Percentiles rank a stretch among this genome's conserved stretches.
Conservation (phyloP, 2,888 invertebrate species). For the Orthosia cruda region DNA sequence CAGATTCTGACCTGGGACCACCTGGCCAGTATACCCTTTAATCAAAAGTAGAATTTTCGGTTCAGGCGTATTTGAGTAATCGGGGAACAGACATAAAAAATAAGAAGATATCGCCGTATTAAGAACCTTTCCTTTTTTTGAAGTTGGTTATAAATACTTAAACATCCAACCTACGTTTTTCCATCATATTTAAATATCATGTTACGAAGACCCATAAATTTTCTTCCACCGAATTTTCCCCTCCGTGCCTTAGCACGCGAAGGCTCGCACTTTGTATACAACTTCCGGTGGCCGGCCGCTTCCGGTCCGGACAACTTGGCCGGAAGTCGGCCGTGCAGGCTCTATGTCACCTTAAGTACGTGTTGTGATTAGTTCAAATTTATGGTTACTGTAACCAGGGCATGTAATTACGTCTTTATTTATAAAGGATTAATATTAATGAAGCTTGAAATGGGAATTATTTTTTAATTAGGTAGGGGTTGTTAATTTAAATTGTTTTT, state of each 20-base stretch:
- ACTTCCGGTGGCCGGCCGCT: slow-evolving; percentile 82
- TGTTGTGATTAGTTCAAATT: slow-evolving; percentile 87
- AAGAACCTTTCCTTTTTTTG: too few relatives aligned
- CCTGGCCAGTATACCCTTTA: too few relatives aligned
- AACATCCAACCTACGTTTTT: slow-evolving; percentile 5
- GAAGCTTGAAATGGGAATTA: slow-evolving; percentile 39
- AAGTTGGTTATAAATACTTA: background rate
- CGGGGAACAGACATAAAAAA: background rate
- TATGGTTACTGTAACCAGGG: slow-evolving; percentile 79
- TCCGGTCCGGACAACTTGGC: slow-evolving; percentile 83
- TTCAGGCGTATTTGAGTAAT: too few relatives aligned
- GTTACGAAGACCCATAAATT: slow-evolving; percentile 66
- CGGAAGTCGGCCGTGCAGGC: slow-evolving; percentile 86
- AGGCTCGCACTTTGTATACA: slow-evolving; percentile 91
- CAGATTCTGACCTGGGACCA: too few relatives aligned
- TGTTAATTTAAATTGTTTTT: slow-evolving; percentile 25
- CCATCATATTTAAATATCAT: slow-evolving; percentile 65
- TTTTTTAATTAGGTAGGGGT: slow-evolving; percentile 52
- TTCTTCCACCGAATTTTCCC: slow-evolving; percentile 64
- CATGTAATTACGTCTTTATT: slow-evolving; percentile 81
- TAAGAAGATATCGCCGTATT: background rate
- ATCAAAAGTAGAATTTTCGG: too few relatives aligned
- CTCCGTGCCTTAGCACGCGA: slow-evolving; percentile 83
- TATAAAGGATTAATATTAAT: slow-evolving; percentile 50
- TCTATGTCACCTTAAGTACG: slow-evolving; percentile 89